Percentiles rank a stretch among this genome's conserved stretches.
Conservation (phyloP, 1,140 invertebrate genomes). For the Magallana angulata region DNA sequence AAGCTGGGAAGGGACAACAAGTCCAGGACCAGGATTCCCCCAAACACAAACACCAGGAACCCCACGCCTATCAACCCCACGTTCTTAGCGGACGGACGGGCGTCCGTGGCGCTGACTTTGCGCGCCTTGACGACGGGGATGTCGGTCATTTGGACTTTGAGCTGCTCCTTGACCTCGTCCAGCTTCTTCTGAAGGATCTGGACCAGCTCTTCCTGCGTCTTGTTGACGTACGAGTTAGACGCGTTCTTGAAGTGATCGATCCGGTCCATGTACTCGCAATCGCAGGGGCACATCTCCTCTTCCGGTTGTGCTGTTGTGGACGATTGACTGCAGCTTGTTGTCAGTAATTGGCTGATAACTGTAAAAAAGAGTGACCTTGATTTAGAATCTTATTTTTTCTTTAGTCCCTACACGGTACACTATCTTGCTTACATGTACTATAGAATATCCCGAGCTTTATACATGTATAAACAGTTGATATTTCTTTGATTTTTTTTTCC, state of each 20-base stretch:
- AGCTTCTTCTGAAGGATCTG: not conserved
- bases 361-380: too few species aligned
- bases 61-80: slow-evolving; percentile 2
- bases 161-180: not conserved
- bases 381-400: too few species aligned
- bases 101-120: slow-evolving; percentile 1
- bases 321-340: too few species aligned
- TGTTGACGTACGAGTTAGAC: not conserved
- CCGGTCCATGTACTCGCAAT: slow-evolving; percentile 21
- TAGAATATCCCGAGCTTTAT: too few species aligned
- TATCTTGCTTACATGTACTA: too few species aligned
- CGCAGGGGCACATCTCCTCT: not conserved
- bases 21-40: not conserved
- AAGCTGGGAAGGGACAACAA: not conserved
- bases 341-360: too few species aligned
- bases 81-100: not conserved
- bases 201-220: not conserved
- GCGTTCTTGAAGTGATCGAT: not conserved
- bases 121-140: slow-evolving; percentile 7
- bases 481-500: too few species aligned
- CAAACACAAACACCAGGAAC: not conserved
- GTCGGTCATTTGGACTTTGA: not conserved
- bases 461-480: too few species aligned
- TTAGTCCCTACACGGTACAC: too few species aligned
- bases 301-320: too few species aligned